Percentiles rank a stretch among this genome's conserved stretches.
Evolutionary conservation across 2,797 vertebrate genomes (phyloP).

Genomic region (Rhincodon typus): DNA sequence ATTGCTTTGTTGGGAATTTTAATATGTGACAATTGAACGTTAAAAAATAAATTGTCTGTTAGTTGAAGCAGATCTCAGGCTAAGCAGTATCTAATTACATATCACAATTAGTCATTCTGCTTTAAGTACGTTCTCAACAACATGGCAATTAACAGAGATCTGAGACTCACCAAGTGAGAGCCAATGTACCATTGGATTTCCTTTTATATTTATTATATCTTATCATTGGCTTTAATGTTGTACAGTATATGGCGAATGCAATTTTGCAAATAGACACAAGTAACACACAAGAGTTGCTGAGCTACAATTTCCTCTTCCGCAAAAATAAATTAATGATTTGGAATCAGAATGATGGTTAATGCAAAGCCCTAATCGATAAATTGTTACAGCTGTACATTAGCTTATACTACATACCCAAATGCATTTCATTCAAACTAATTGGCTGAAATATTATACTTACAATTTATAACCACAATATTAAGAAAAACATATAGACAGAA

Average conservation of each 20-base stretch:
- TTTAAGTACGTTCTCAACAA: slow-evolving; percentile 49
- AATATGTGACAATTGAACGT: neutral
- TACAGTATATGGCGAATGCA: neutral
- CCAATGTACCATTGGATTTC: neutral
- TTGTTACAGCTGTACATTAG: neutral
- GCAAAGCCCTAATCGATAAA: neutral
- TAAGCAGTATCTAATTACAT: slow-evolving; percentile 51
- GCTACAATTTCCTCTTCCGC: neutral
- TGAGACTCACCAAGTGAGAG: neutral
- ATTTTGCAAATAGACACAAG: neutral
- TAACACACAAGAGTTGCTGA: neutral
- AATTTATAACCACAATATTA: neutral
- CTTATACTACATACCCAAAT: neutral
- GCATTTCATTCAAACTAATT: neutral
- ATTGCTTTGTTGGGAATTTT: neutral
- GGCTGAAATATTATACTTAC: neutral
- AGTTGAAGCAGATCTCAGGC: slow-evolving; percentile 51
- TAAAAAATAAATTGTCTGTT: slow-evolving; percentile 41
- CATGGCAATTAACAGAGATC: neutral
- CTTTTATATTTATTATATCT: neutral
- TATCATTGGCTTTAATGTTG: neutral
- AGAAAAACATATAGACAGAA: neutral
- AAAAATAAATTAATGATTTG: neutral
- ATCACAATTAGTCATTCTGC: slow-evolving; percentile 54
- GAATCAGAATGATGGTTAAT: neutral